Conservation (phyloP, 2,113 vertebrate species). For the Pipa parva region DNA sequence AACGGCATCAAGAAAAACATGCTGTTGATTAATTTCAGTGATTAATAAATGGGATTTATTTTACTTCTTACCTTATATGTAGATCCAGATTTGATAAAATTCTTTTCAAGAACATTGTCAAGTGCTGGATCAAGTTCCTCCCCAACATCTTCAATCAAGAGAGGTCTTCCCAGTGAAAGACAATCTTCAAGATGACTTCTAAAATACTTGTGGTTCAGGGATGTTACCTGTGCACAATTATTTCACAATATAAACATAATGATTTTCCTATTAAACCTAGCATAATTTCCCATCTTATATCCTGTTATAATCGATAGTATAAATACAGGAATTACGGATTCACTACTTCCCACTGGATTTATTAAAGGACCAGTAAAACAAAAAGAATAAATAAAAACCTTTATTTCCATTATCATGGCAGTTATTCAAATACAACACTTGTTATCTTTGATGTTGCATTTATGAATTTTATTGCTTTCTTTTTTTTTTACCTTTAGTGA, state of each 20-base stretch:
- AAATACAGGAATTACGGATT: constrained; percentile 29
- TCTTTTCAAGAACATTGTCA: constrained; percentile 81
- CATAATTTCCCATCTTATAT: constrained; percentile 10
- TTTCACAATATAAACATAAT: too few species aligned
- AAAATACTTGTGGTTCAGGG: constrained; percentile 77
- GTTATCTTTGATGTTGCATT: too few species aligned
- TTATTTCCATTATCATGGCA: too few species aligned
- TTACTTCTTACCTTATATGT: constrained; percentile 71
- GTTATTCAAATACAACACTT: too few species aligned
- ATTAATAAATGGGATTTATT: too few species aligned
- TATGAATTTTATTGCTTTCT: too few species aligned
- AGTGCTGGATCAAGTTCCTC: constrained; percentile 77
- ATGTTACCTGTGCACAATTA: constrained; percentile 61
- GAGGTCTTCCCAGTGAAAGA: constrained; percentile 70
- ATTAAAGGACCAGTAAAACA: constrained; percentile 38
- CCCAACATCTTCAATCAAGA: constrained; percentile 77
- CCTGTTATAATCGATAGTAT: constrained; percentile 15
- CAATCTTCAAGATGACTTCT: constrained; percentile 72
- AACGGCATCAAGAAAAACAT: too few species aligned
- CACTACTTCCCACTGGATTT: constrained; percentile 20
- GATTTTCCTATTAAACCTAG: not conserved
- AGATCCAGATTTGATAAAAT: constrained; percentile 78
- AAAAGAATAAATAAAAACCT: too few species aligned
- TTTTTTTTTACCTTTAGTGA: too few species aligned
- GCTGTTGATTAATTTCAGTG: too few species aligned